Evolutionary conservation across 92 coral and sea anemone species (phyloP).

Genomic region (Meandrina meandrites): DNA sequence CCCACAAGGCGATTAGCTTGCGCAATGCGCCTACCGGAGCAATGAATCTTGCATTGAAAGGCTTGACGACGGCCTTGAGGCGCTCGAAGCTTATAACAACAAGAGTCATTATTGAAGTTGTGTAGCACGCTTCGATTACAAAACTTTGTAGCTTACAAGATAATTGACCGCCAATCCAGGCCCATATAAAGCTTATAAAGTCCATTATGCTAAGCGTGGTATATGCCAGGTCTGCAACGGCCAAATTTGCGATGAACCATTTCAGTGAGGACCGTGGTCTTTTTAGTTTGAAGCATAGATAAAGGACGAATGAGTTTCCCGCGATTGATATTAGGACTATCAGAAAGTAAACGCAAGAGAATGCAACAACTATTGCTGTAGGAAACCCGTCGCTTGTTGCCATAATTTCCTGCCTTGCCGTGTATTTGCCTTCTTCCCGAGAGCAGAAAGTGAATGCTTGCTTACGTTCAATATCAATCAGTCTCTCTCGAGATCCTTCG

Average conservation of each 20-base stretch:
- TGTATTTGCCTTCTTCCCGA: not conserved
- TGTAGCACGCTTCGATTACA: conserved; percentile 42
- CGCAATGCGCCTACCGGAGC: not conserved
- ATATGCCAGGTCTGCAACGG: conserved; percentile 39
- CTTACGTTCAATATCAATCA: not conserved
- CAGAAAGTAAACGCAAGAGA: conserved; percentile 15
- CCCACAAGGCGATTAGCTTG: conserved; percentile 17
- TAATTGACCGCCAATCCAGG: conserved; percentile 46
- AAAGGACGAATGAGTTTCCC: conserved; percentile 25
- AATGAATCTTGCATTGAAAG: conserved; percentile 9
- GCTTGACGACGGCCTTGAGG: conserved; percentile 29
- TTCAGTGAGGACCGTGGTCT: conserved; percentile 7
- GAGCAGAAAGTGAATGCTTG: not conserved
- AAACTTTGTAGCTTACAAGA: conserved; percentile 43
- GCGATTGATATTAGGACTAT: not conserved
- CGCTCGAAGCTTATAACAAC: conserved; percentile 44
- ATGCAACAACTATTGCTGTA: not conserved
- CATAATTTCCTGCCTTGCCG: not conserved
- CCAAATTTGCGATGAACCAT: conserved; percentile 41
- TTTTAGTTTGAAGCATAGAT: not conserved
- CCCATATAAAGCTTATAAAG: conserved; percentile 22
- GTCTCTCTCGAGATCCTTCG: not conserved
- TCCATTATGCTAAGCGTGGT: conserved; percentile 20
- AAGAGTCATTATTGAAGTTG: conserved; percentile 48
- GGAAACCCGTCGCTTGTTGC: conserved; percentile 15